Evolutionary conservation across 2,797 vertebrate species (phyloP), one percentile per base, ranked within the genome.

Genomic region (Chelon labrosus): DNA sequence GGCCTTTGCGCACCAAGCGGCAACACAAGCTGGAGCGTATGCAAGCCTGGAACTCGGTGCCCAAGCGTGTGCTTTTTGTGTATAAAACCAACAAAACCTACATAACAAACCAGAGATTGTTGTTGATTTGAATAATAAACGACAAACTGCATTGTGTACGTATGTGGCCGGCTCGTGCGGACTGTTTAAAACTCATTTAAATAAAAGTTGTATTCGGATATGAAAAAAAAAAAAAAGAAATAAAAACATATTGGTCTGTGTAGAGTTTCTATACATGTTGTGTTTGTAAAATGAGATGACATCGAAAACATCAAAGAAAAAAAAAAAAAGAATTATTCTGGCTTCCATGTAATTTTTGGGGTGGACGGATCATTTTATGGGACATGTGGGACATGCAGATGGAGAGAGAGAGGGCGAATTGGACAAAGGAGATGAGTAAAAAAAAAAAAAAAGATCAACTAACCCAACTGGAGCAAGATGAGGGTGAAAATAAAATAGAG

Each of bases 221-320:
- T 87, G 57, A 71, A 83, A 88, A 89, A 86, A 83, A 85, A 22
- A 80, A 84, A 13, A 42, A 14, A 85, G 25, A 52, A 59, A 82
- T 53, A 81, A 88, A 90, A 92, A 90, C 75, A 90, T 90, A 92
- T 90, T 90, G 93, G 88, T 95, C 89, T 89, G 90, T 93, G 93
- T 93, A 91, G 77, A 92, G 73, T 88, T 89, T 93, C 93, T 94
- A 92, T 94, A 95, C 91, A 85, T 95, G 93, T 94, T 90, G 90
- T 93, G 91, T 95, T 94, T 94, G 95, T 93, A 91, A 87, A 91
- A 92, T 89, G 89, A 93, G 87, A 93, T 80, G 71, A 85, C 79
- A 86, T 83, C 58, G 88, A 85, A 90, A 89, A 77, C 52, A 58
- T 81, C 81, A 79, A 82, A 72, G n/a, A 80, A 70, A 67, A 52